A percentile compares a stretch with the other conserved stretches of the same genome.
phyloP scores from a whole-genome alignment of 2,888 invertebrate species.

The Hirtodrosophila trivittata region DNA sequence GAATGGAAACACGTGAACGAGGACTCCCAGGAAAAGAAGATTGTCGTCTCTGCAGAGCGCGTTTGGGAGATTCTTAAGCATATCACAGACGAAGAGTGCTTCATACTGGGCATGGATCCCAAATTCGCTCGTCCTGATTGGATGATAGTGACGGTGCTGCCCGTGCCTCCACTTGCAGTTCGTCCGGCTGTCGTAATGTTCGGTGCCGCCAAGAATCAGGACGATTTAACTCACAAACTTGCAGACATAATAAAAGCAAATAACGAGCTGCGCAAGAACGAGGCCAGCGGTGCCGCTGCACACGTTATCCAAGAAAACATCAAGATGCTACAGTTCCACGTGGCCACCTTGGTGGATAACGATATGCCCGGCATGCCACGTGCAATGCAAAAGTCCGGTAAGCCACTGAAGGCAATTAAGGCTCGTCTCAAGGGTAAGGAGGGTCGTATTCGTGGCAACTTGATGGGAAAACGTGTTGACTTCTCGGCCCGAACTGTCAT shows the following conservation, averaged over 20 bases:
- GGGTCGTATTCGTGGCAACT: constrained; percentile 98
- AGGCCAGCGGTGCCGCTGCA: constrained; percentile 97
- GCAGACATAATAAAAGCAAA: constrained; percentile 99
- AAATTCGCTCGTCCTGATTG: constrained; percentile 99
- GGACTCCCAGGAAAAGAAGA: constrained; percentile 98
- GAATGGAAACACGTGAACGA: constrained; percentile 99
- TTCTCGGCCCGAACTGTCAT: constrained; percentile 99
- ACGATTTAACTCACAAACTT: constrained; percentile 99
- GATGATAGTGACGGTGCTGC: constrained; percentile 99
- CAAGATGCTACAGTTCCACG: constrained; percentile 99
- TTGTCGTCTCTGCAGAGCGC: constrained; percentile 95
- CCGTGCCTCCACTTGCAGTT: constrained; percentile 98
- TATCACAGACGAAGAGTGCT: constrained; percentile 98
- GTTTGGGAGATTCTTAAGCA: constrained; percentile 98
- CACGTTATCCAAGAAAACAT: constrained; percentile 98
- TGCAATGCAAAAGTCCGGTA: constrained; percentile 99
- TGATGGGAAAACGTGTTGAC: constrained; percentile 99
- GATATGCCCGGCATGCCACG: constrained; percentile 99
- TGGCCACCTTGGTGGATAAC: constrained; percentile 98
- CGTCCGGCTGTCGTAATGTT: constrained; percentile 98
- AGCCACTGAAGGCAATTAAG: constrained; percentile 98
- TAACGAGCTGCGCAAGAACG: constrained; percentile 97
- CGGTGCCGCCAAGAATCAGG: constrained; percentile 99
- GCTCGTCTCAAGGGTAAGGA: constrained; percentile 98
- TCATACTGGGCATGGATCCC: constrained; percentile 97